Conservation (phyloP, 2,113 vertebrate species). For the Heptranchias perlo region DNA sequence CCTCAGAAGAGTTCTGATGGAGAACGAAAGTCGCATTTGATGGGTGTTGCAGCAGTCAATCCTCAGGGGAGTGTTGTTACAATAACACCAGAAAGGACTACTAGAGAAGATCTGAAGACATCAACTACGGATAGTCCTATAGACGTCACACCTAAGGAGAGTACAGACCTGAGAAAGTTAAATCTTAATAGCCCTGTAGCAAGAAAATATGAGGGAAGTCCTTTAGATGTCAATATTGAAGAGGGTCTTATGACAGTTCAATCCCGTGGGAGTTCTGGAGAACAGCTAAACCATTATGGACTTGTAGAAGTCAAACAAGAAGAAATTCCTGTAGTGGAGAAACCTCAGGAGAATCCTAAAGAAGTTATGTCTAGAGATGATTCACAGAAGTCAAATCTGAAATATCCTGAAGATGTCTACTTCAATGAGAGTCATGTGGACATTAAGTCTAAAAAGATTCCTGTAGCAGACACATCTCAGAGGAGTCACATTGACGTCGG, state of each 20-base stretch:
- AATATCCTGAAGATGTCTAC: too few species aligned
- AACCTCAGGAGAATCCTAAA: neutral
- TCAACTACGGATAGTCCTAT: neutral
- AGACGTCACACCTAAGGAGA: neutral
- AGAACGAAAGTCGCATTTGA: neutral
- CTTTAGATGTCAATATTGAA: neutral
- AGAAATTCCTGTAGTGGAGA: neutral
- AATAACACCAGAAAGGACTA: neutral
- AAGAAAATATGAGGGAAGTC: neutral
- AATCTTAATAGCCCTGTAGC: neutral
- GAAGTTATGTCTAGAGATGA: neutral
- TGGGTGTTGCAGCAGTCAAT: neutral
- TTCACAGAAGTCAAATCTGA: neutral
- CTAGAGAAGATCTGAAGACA: neutral
- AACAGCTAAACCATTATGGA: neutral
- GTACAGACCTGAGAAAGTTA: neutral
- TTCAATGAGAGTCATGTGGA: too few species aligned
- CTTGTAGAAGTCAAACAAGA: neutral
- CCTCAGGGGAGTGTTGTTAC: neutral
- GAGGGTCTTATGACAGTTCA: neutral
- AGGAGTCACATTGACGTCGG: neutral
- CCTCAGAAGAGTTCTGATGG: neutral
- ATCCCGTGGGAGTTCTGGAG: neutral
- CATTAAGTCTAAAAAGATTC: neutral
- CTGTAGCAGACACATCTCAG: neutral